Percentiles rank a stretch among this genome's conserved stretches.
Conservation (phyloP, 1,140 invertebrate genomes). For the Drosophila setifemur region DNA sequence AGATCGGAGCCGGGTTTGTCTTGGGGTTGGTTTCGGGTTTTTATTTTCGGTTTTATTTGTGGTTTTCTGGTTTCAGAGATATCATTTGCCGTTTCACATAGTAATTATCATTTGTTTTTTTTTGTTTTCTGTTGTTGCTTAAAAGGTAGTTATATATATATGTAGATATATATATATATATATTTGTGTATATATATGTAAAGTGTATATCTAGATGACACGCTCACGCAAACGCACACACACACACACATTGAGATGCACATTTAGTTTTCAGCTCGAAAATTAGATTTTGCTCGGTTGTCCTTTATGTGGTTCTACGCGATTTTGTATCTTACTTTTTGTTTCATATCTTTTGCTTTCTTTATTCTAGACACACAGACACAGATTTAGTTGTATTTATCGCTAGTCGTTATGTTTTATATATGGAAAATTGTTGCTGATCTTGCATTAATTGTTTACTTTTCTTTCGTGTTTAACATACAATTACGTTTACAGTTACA, state of each 20-base stretch:
- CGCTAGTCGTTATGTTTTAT: constrained; percentile 29
- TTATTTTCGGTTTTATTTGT: not conserved
- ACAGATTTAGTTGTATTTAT: constrained; percentile 30
- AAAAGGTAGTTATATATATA: constrained; percentile 31
- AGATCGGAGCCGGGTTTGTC: not conserved
- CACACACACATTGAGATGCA: constrained; percentile 50
- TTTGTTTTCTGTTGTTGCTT: no score
- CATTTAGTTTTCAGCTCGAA: constrained; percentile 58
- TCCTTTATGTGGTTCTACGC: not conserved
- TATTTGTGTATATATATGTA: not conserved
- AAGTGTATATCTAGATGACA: constrained; percentile 16
- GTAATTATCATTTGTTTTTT: constrained; percentile 33
- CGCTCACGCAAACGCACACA: constrained; percentile 4
- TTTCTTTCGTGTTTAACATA: constrained; percentile 22
- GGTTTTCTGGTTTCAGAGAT: constrained; percentile 15
- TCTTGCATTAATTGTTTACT: constrained; percentile 19
- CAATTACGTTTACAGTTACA: constrained; percentile 37
- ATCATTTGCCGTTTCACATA: constrained; percentile 10
- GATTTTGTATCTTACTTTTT: not conserved
- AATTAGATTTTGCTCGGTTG: constrained; percentile 13
- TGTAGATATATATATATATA: constrained; percentile 1
- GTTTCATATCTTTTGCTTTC: not conserved
- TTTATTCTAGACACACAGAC: constrained; percentile 42
- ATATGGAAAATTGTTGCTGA: constrained; percentile 23
- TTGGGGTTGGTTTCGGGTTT: not conserved